Base-by-base conservation (phyloP, 2,888 invertebrate species). In the Prionchulus punctatus region DNA sequence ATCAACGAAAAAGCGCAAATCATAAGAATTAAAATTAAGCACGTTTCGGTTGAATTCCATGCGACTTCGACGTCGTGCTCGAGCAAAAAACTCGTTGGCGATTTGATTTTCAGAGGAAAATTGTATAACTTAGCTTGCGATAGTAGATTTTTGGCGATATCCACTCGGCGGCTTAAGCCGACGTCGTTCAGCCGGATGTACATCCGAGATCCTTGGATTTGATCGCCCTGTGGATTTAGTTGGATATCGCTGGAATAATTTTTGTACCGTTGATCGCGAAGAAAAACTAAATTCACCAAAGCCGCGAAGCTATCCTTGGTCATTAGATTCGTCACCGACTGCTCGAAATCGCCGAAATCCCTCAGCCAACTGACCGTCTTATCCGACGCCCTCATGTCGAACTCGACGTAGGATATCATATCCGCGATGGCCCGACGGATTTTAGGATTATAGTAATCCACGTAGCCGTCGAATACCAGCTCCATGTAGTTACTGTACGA, bases 291-390 rank as follows among this genome's bases (percentile, higher is more conserved):
- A 53, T 65, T 65, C 53, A 70, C 64, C 1, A 69, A 63, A 2
- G 68, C 67, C 21, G 70, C 67, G 53, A 68, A 65, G 0, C 70
- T 70, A 53, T 70, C 68, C 62, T 62, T 53, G 28, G 28, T 57
- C 15, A 59, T 48, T 12, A 52, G 21, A 54, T 69, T 69, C 53
- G 66, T 65, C 50, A 60, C 62, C 47, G 60, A 57, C 43, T 64
- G 63, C 56, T 69, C 66, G 60, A 69, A 69, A 54, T 65, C 61
- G 21, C 58, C 62, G 48, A 68, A 69, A 51, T 70, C 69, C 12
- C 59, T 57, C 47, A 69, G 60, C 69, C 69, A 69, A 51, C 63
- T 65, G 50, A 66, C 62, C 1, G 64, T 61, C 31, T 65, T 59
- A 3, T 61, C 60, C 2, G 68, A 69, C 54, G 63, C 65, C 18